Conservation (phyloP, 2,113 vertebrate species). For the Caloenas nicobarica region DNA sequence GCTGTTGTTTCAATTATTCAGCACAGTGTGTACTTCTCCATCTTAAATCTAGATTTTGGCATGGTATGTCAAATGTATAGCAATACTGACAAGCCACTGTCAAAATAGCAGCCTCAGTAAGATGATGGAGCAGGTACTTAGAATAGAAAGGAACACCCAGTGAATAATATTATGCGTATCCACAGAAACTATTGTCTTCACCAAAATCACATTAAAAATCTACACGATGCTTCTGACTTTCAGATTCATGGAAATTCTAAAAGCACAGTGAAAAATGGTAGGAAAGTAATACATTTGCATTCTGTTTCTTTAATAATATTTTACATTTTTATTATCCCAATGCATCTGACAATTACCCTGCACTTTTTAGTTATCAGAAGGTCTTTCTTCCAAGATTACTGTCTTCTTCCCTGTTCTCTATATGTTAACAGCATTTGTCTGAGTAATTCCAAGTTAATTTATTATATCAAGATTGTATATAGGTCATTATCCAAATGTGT, state of each 20-base stretch:
- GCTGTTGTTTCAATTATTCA: slow-evolving; percentile 48
- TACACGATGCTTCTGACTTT: not conserved
- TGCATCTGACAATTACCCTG: not conserved
- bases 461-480: not conserved
- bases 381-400: not conserved
- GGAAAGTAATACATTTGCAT: not conserved
- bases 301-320: not conserved
- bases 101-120: slow-evolving; percentile 28
- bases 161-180: not conserved
- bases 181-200: not conserved
- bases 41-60: slow-evolving; percentile 26
- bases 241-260: not conserved
- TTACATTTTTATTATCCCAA: not conserved
- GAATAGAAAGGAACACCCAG: not conserved
- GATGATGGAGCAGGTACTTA: slow-evolving; percentile 32
- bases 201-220: not conserved
- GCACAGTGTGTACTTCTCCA: not conserved
- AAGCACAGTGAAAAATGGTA: not conserved
- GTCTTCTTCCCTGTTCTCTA: not conserved
- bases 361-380: not conserved
- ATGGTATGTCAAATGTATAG: not conserved
- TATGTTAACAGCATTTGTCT: not conserved
- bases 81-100: slow-evolving; percentile 50
- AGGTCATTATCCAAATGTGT: not conserved
- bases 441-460: not conserved